Conservation (phyloP, 2,888 invertebrate species). For the Itoplectis maculator region DNA sequence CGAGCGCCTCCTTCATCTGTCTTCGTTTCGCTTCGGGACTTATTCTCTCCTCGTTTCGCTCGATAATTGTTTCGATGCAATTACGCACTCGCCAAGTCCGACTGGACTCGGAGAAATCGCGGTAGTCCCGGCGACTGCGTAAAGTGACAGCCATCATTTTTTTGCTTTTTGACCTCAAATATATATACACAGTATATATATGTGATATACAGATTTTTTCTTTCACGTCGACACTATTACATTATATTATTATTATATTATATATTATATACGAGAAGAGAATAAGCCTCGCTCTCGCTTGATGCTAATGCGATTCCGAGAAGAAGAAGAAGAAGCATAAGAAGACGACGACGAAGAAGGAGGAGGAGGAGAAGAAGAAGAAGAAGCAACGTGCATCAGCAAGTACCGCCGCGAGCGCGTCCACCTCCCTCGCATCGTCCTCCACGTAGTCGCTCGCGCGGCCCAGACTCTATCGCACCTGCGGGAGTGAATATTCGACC, state of each 20-base stretch:
- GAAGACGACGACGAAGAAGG: conserved; percentile 33
- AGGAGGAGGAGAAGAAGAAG: conserved; percentile 37
- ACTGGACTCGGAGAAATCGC: too few species aligned
- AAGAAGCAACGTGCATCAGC: conserved; percentile 24
- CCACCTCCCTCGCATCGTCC: conserved; percentile 41
- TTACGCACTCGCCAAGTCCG: too few species aligned
- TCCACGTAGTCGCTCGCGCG: conserved; percentile 22
- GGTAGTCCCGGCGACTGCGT: too few species aligned
- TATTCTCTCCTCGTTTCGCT: neutral
- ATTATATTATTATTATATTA: neutral
- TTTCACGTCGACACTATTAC: neutral
- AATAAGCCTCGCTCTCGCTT: conserved; percentile 35
- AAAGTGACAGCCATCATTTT: neutral
- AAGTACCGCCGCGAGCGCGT: conserved; percentile 28
- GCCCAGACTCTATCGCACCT: conserved; percentile 58
- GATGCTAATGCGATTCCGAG: conserved; percentile 61
- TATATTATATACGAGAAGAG: conserved; percentile 24
- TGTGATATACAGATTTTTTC: neutral
- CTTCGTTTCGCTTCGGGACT: neutral
- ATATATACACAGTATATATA: too few species aligned
- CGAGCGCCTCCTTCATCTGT: conserved; percentile 29
- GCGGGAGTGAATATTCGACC: conserved; percentile 47
- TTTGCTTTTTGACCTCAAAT: neutral
- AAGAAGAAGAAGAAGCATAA: conserved; percentile 33
- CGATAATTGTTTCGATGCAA: neutral